Conservation (phyloP, 2,797 vertebrate genomes). For the Phataginus tricuspis region DNA sequence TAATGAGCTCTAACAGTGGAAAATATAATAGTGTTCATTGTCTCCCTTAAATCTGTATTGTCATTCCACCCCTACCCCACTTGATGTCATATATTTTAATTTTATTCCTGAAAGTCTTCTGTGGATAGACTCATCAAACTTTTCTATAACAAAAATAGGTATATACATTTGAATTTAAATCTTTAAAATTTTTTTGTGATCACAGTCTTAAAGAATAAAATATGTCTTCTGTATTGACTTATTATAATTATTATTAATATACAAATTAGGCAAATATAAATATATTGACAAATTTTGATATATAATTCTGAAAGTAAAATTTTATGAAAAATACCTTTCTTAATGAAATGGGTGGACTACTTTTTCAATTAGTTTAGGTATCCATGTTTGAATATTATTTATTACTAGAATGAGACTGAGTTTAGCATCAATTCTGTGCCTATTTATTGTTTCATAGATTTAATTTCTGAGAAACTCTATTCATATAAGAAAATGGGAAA, state of each 20-base stretch:
- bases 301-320: conserved; percentile 28
- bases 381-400: not conserved
- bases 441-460: not conserved
- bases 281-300: not conserved
- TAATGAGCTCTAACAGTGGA: not conserved
- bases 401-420: not conserved
- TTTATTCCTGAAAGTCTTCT: not conserved
- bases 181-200: not conserved
- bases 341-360: not conserved
- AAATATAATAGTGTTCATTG: not conserved
- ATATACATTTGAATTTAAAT: conserved; percentile 30
- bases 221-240: not conserved
- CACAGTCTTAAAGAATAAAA: not conserved
- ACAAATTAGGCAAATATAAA: not conserved
- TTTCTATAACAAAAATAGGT: conserved; percentile 35
- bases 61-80: not conserved
- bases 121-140: not conserved
- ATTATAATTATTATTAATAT: not conserved
- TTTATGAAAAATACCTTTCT: conserved; percentile 30
- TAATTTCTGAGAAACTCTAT: conserved; percentile 21
- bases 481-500: conserved; percentile 1
- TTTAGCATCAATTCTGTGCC: not conserved
- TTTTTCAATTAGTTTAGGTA: conserved; percentile 5
- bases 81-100: not conserved
- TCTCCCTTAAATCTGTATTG: not conserved